Evolutionary conservation across 2,888 invertebrate genomes (phyloP).

Genomic region (Pseudococcus longispinus): DNA sequence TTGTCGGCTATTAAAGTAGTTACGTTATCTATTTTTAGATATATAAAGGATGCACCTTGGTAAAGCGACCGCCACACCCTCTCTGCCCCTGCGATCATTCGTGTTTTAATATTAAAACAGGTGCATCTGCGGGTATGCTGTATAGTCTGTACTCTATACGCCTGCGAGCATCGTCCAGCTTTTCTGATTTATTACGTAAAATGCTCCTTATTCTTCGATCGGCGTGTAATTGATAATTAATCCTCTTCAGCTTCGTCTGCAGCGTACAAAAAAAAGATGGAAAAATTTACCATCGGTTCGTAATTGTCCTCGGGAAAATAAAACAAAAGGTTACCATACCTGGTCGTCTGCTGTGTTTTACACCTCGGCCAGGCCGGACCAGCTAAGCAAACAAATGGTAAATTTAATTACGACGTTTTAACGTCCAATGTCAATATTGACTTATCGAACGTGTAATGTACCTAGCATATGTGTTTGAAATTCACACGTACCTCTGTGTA

Average conservation of each 20-base stretch:
- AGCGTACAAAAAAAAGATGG: background rate
- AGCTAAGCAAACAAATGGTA: constrained; percentile 28
- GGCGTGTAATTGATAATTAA: constrained; percentile 28
- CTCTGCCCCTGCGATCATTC: background rate
- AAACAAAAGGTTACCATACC: background rate
- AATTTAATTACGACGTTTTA: constrained; percentile 37
- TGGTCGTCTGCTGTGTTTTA: background rate
- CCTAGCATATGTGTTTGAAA: background rate
- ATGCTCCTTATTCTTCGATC: background rate
- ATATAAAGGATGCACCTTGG: constrained; percentile 20
- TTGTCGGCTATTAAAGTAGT: constrained; percentile 35
- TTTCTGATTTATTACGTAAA: constrained; percentile 16
- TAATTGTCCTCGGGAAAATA: constrained; percentile 13
- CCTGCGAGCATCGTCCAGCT: background rate
- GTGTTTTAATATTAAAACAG: constrained; percentile 22
- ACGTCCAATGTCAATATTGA: constrained; percentile 16
- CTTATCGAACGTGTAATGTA: background rate
- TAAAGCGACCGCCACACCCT: background rate
- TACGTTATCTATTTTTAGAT: constrained; percentile 39
- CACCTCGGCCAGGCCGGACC: background rate
- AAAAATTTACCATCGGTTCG: background rate
- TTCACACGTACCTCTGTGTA: background rate
- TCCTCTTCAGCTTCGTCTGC: background rate
- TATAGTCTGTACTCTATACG: background rate
- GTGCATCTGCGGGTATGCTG: background rate